Percentiles rank a stretch among this genome's conserved stretches.
phyloP scores from a whole-genome alignment of 2,888 invertebrate species.

The Athalia rosae region DNA sequence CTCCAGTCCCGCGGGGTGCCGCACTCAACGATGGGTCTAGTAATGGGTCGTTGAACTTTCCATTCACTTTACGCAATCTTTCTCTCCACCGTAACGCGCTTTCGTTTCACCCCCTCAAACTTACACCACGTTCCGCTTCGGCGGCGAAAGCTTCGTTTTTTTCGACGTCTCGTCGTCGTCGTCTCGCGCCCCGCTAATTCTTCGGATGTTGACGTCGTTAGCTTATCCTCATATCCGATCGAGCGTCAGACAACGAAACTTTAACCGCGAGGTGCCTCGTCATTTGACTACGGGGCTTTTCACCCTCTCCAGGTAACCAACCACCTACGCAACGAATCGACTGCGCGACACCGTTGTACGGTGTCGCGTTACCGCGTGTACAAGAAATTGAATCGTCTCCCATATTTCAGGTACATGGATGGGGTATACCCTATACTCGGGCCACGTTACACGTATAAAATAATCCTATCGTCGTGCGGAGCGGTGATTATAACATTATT shows the following conservation, averaged over 20 bases:
- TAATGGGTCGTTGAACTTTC: too few relatives aligned
- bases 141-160: too few relatives aligned
- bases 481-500: too few relatives aligned
- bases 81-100: too few relatives aligned
- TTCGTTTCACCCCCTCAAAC: too few relatives aligned
- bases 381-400: conserved; percentile 7
- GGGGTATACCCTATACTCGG: not conserved
- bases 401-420: not conserved
- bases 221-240: not conserved
- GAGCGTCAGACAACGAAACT: conserved; percentile 16
- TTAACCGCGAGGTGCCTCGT: conserved; percentile 27
- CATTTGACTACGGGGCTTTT: conserved; percentile 35
- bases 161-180: too few relatives aligned
- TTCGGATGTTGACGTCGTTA: too few relatives aligned
- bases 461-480: too few relatives aligned
- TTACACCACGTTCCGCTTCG: too few relatives aligned
- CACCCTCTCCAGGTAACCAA: conserved; percentile 32
- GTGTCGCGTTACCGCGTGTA: not conserved
- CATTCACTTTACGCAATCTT: too few relatives aligned
- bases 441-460: not conserved
- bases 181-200: too few relatives aligned
- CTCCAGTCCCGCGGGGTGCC: not conserved
- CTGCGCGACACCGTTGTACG: not conserved
- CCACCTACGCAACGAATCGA: not conserved
- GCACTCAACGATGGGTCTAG: too few relatives aligned